phyloP scores from a whole-genome alignment of 2,888 invertebrate species.

The Chloroclystis v-ata region DNA sequence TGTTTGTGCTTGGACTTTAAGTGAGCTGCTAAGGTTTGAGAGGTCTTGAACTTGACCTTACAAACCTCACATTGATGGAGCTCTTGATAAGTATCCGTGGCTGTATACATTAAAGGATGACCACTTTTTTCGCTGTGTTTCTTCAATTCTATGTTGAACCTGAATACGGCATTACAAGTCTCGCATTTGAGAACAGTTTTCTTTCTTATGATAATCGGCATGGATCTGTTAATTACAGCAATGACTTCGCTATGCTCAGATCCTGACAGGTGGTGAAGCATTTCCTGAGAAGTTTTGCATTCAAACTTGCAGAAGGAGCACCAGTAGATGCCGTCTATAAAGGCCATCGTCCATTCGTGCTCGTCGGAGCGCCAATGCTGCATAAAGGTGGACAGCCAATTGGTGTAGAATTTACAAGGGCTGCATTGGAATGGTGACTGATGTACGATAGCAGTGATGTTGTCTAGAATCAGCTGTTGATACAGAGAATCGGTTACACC shows the following conservation, averaged over 20 bases:
- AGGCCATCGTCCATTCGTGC: conserved; percentile 73
- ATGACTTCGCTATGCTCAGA: conserved; percentile 84
- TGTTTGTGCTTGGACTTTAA: conserved; percentile 79
- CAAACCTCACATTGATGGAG: conserved; percentile 81
- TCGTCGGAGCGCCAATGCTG: conserved; percentile 84
- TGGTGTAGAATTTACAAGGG: conserved; percentile 90
- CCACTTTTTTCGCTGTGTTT: conserved; percentile 76
- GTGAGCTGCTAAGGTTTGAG: conserved; percentile 83
- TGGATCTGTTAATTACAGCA: conserved; percentile 86
- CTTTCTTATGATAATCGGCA: conserved; percentile 87
- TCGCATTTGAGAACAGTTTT: conserved; percentile 80
- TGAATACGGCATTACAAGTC: conserved; percentile 82
- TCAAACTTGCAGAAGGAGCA: conserved; percentile 87
- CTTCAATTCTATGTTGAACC: conserved; percentile 86
- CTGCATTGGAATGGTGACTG: conserved; percentile 92
- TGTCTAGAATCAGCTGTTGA: conserved; percentile 82
- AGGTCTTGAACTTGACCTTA: conserved; percentile 77
- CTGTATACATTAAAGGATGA: conserved; percentile 71
- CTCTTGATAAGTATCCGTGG: conserved; percentile 82
- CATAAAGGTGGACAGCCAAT: conserved; percentile 83
- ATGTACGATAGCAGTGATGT: conserved; percentile 86
- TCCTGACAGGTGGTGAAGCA: conserved; percentile 83
- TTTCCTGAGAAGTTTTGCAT: conserved; percentile 79
- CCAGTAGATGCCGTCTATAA: conserved; percentile 80
- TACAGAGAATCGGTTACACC: conserved; percentile 77